phyloP scores from a whole-genome alignment of 2,797 vertebrate species.

The Enteromius thamalakanensis region DNA sequence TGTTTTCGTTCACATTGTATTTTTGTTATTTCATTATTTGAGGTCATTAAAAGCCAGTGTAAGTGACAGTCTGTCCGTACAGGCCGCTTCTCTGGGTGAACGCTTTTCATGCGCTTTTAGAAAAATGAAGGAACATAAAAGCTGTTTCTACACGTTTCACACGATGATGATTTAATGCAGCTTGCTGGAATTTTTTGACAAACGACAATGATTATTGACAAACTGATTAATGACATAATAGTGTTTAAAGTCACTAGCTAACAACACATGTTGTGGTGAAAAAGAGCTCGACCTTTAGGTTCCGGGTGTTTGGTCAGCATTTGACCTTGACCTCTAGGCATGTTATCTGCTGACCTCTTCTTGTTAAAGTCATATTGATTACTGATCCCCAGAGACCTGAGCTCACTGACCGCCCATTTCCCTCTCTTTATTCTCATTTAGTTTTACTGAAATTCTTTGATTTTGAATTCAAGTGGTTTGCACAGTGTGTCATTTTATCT shows the following conservation, averaged over 20 bases:
- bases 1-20: not conserved
- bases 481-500: not conserved
- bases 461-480: not conserved
- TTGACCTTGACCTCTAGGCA: constrained; percentile 93
- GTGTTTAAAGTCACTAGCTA: constrained; percentile 64
- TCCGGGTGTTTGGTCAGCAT: constrained; percentile 92
- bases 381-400: constrained; percentile 79
- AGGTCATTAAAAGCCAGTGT: not conserved
- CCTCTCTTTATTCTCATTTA: not conserved
- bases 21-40: not conserved
- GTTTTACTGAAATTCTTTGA: not conserved
- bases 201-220: not conserved
- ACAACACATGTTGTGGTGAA: constrained; percentile 80
- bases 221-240: not conserved
- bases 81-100: not conserved
- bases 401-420: constrained; percentile 40
- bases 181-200: not conserved
- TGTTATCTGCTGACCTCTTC: constrained; percentile 89
- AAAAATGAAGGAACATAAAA: not conserved
- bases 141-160: not conserved
- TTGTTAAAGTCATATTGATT: constrained; percentile 87
- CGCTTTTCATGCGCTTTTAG: not conserved
- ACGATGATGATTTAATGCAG: not conserved
- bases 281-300: constrained; percentile 91
- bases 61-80: not conserved